A percentile compares a stretch with the other conserved stretches of the same genome.
Conservation (phyloP, 92 coral and sea anemone species). For the Zoanthus solanderi region DNA sequence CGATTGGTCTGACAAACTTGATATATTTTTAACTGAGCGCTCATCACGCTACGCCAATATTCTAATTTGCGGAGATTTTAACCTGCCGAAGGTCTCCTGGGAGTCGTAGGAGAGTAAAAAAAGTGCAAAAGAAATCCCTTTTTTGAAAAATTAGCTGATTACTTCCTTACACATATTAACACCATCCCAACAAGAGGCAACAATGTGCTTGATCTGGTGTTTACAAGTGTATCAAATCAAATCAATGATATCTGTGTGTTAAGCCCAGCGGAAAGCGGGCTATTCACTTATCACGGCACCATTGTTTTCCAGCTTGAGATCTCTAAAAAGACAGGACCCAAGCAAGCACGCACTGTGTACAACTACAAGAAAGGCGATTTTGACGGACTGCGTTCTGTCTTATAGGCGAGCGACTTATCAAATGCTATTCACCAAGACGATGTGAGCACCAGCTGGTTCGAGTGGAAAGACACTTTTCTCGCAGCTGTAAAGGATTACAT, state of each 20-base stretch:
- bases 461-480: conserved; percentile 59
- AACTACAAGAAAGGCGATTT: conserved; percentile 63
- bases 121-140: conserved; percentile 55
- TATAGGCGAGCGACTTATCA: conserved; percentile 54
- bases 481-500: conserved; percentile 55
- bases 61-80: conserved; percentile 36
- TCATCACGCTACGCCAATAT: conserved; percentile 16
- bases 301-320: conserved; percentile 60
- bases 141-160: conserved; percentile 51
- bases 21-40: conserved; percentile 19
- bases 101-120: not conserved
- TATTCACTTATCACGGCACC: conserved; percentile 66
- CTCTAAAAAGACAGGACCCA: conserved; percentile 64
- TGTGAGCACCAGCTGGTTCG: conserved; percentile 57
- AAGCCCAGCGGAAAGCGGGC: conserved; percentile 55
- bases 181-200: conserved; percentile 57
- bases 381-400: conserved; percentile 61
- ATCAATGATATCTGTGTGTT: conserved; percentile 40
- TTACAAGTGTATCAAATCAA: conserved; percentile 60
- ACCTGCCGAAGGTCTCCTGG: not conserved
- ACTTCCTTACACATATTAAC: conserved; percentile 55
- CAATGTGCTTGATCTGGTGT: conserved; percentile 58
- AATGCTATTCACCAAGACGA: conserved; percentile 52
- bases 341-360: conserved; percentile 62
- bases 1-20: conserved; percentile 1